Base-by-base conservation (phyloP, 1,140 invertebrate species). In the Oncopodura yosiiana region DNA sequence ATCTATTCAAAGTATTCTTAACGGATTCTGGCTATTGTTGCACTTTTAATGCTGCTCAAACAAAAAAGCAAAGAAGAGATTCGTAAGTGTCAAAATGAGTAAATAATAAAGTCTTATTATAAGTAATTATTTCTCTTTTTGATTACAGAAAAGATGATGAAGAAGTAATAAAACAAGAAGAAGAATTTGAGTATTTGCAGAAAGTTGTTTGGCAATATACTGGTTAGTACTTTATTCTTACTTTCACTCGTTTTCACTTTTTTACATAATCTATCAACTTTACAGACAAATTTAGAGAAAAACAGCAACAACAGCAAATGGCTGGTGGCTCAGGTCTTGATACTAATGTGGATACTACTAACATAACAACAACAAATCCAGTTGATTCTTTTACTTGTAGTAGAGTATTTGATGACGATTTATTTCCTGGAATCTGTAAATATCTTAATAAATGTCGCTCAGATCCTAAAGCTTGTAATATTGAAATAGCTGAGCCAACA, bases 1-100 rank as follows among this genome's bases (percentile, higher is more conserved):
- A 29, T 11, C 27, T 61, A 4, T 61, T 61, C 30, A 55, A 41
- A 14, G 34, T 60, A 19, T 43, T 48, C 16, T 42, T 65, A 2
- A 65, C 63, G n/a, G 63, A 65, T 36, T 53, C 56, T 1, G 63
- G 63, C n/a, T 65, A 65, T 30, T 65, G 63, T 36, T 65, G 63
- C 32, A 60, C 63, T 14, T 65, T 65, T 36, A 65, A 65, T 32
- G 56, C 55, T 4, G 43, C 58, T 11, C 39, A 60, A 11, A 49
- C 57, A 24, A 56, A 56, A 44, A 29, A 34, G 11, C 27, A 36
- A 9, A 3, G 55, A 39, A 54, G 38, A 49, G 37, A 48, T 26
- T 24, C 36, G 60, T 61, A 51, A 50, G 60, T 30, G 1, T 32
- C 24, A n/a, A 9, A n/a, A 9, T 43, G 18, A 23, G 11, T 11